Evolutionary conservation across 2,888 invertebrate species (phyloP).

Genomic region (Hyles lineata): DNA sequence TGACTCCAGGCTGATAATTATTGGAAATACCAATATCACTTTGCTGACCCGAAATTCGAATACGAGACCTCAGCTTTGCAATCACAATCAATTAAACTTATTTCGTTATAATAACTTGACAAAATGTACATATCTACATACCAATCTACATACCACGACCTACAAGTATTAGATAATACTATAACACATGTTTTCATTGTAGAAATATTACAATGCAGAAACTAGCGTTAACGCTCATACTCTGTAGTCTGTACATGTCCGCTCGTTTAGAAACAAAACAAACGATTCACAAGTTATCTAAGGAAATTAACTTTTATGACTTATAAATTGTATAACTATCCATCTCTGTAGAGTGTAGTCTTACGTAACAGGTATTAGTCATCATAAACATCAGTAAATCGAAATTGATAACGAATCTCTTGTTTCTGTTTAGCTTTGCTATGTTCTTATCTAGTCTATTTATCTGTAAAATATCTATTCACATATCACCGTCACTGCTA

Average conservation of each 20-base stretch:
- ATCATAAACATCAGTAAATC: not conserved
- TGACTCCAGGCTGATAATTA: too few relatives aligned
- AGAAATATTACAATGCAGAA: not conserved
- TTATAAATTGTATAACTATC: not conserved
- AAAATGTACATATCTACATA: too few relatives aligned
- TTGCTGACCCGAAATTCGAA: too few relatives aligned
- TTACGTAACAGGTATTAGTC: not conserved
- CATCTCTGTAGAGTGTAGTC: not conserved
- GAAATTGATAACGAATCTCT: not conserved
- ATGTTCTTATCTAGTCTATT: not conserved
- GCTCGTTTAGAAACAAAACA: not conserved
- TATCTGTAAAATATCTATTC: not conserved
- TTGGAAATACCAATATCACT: too few relatives aligned
- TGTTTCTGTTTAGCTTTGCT: not conserved
- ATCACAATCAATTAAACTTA: too few relatives aligned
- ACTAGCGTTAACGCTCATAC: not conserved
- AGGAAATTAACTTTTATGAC: not conserved
- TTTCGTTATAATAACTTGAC: too few relatives aligned
- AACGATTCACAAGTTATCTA: not conserved
- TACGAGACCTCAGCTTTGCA: too few relatives aligned
- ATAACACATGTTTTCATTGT: not conserved
- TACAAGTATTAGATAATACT: not conserved
- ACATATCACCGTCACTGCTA: not conserved
- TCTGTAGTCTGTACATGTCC: not conserved
- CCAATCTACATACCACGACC: not conserved